A percentile compares a stretch with the other conserved stretches of the same genome.
Conservation (phyloP, 2,888 invertebrate genomes). For the Adineta ricciae region DNA sequence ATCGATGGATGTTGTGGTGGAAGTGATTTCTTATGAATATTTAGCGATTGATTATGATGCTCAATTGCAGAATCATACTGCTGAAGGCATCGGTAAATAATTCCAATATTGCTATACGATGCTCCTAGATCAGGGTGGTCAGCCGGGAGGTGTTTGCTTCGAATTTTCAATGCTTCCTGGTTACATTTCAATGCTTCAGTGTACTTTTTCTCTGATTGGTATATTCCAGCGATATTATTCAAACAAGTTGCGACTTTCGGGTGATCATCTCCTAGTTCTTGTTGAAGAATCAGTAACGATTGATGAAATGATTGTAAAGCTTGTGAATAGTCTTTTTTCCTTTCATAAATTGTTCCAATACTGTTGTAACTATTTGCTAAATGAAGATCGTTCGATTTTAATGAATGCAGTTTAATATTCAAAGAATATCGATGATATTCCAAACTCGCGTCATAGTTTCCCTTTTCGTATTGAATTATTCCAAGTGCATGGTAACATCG, state of each 20-base stretch:
- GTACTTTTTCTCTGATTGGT: neutral
- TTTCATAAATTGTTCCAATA: neutral
- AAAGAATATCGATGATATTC: neutral
- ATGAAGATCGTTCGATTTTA: neutral
- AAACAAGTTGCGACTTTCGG: neutral
- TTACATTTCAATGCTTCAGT: neutral
- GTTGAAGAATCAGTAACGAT: neutral
- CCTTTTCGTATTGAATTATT: neutral
- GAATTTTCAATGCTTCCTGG: neutral
- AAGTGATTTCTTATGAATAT: neutral
- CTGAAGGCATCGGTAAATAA: neutral
- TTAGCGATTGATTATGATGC: neutral
- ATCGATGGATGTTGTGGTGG: neutral
- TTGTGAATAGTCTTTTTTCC: neutral
- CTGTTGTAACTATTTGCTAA: neutral
- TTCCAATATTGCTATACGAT: neutral
- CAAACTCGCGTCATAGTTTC: neutral
- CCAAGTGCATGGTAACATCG: slow-evolving; percentile 1
- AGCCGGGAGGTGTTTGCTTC: neutral
- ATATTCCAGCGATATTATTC: neutral
- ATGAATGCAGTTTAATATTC: neutral
- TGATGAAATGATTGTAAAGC: neutral
- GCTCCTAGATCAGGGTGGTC: neutral
- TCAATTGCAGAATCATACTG: neutral
- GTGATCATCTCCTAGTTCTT: neutral